A percentile compares a stretch with the other conserved stretches of the same genome.
These are phyloP conservation scores for Cyclargus thomasi DNA, from an alignment of 1,140 invertebrate genomes.

Conservation along the genomic window DNA sequence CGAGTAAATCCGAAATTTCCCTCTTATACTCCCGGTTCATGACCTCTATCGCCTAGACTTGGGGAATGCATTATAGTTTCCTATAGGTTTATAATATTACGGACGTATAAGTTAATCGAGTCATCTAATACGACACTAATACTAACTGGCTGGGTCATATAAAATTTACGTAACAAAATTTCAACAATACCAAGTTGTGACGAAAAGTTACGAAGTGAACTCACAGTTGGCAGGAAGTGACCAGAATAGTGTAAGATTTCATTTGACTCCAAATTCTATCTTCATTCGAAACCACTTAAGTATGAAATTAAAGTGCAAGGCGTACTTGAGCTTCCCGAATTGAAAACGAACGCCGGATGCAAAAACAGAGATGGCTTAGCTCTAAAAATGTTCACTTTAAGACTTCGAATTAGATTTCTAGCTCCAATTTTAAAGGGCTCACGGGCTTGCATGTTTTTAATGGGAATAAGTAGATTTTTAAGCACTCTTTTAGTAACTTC, in stretches of 20 bases:
- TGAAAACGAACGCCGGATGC: constrained; percentile 8
- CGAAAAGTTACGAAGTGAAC: not conserved
- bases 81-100: too few species aligned
- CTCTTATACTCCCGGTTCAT: too few species aligned
- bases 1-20: too few species aligned
- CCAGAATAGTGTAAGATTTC: not conserved
- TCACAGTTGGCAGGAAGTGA: not conserved
- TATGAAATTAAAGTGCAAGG: constrained; percentile 14
- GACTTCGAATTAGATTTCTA: not conserved
- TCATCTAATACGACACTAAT: too few species aligned
- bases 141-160: too few species aligned
- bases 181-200: not conserved
- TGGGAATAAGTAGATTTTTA: not conserved
- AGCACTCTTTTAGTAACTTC: not conserved
- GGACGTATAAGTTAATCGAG: too few species aligned
- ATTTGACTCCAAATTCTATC: constrained; percentile 6
- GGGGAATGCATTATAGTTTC: too few species aligned
- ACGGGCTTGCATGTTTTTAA: not conserved
- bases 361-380: constrained; percentile 2
- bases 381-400: not conserved
- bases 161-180: not conserved
- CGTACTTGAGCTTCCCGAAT: constrained; percentile 7
- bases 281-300: constrained; percentile 13
- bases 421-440: not conserved
- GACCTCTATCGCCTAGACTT: too few species aligned